A percentile compares a stretch with the other conserved stretches of the same genome.
phyloP scores from a whole-genome alignment of 2,113 vertebrate genomes.

The Theristicus caerulescens region DNA sequence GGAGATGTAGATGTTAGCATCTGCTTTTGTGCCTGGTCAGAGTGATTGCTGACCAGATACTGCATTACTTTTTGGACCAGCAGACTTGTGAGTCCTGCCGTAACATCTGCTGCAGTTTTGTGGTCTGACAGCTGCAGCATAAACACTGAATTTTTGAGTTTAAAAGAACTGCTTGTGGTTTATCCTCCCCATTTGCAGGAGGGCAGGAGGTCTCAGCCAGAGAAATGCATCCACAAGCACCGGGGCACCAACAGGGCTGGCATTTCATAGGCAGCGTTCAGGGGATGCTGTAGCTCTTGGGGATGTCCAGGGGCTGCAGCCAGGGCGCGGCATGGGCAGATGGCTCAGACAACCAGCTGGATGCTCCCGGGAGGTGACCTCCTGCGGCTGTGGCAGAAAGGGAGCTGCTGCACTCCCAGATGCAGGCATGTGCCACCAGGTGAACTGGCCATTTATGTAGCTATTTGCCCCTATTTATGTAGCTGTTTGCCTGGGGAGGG shows the following conservation, averaged over 20 bases:
- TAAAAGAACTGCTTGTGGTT: not conserved
- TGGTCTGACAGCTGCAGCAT: not conserved
- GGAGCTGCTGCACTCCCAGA: not conserved
- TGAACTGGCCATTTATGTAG: not conserved
- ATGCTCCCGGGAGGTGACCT: not conserved
- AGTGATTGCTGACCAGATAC: not conserved
- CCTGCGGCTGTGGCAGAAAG: not conserved
- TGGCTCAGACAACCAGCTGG: not conserved
- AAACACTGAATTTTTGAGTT: not conserved
- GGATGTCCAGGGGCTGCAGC: not conserved
- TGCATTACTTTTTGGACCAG: not conserved
- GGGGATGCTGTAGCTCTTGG: not conserved
- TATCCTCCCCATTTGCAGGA: not conserved
- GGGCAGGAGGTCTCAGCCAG: not conserved
- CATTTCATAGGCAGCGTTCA: not conserved
- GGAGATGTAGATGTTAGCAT: not conserved
- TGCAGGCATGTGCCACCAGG: not conserved
- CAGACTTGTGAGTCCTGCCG: not conserved
- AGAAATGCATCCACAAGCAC: not conserved
- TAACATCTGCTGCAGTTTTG: slow-evolving; percentile 22
- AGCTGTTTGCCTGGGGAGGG: not conserved
- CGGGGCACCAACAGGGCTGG: not conserved
- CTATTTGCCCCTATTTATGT: not conserved
- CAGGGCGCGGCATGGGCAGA: accelerated
- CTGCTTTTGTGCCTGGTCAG: not conserved